These are phyloP conservation scores for Spea hammondii DNA, from an alignment of 2,797 vertebrate genomes.

Conservation along the genomic window DNA sequence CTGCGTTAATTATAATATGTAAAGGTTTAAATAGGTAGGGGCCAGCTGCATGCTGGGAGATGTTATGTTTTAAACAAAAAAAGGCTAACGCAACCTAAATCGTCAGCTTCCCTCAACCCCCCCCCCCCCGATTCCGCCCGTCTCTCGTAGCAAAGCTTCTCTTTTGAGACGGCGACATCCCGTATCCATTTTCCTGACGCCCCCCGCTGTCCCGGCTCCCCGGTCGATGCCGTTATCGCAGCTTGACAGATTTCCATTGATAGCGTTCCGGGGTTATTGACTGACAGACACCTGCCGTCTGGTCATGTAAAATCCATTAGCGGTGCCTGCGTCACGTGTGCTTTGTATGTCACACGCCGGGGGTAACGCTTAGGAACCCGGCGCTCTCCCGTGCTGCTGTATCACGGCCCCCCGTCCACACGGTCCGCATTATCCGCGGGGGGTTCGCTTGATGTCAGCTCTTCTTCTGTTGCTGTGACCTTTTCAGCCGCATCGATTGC, in stretches of 20 bases:
- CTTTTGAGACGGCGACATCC: background rate
- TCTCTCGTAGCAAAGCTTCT: too few relatives aligned
- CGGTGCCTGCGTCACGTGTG: background rate
- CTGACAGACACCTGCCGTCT: slow-evolving; percentile 12
- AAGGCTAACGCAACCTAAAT: too few relatives aligned
- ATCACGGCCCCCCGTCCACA: background rate
- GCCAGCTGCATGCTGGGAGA: too few relatives aligned
- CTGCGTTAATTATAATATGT: too few relatives aligned
- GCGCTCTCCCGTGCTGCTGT: background rate
- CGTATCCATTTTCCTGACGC: too few relatives aligned
- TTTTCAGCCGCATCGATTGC: background rate
- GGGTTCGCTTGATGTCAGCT: background rate
- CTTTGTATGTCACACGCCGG: slow-evolving; percentile 9
- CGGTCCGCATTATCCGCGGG: background rate
- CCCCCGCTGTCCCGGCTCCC: background rate
- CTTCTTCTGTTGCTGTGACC: slow-evolving; percentile 1
- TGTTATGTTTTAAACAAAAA: too few relatives aligned
- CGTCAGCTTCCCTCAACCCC: too few relatives aligned
- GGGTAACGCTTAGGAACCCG: slow-evolving; percentile 4
- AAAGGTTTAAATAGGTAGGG: too few relatives aligned
- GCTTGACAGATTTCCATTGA: slow-evolving; percentile 36
- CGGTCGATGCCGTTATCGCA: slow-evolving; percentile 42
- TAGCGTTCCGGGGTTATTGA: slow-evolving; percentile 23
- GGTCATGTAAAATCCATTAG: slow-evolving; percentile 21
- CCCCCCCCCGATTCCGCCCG: too few relatives aligned